Evolutionary conservation across 2,888 invertebrate species (phyloP).

Genomic region (Lycophotia porphyrea): DNA sequence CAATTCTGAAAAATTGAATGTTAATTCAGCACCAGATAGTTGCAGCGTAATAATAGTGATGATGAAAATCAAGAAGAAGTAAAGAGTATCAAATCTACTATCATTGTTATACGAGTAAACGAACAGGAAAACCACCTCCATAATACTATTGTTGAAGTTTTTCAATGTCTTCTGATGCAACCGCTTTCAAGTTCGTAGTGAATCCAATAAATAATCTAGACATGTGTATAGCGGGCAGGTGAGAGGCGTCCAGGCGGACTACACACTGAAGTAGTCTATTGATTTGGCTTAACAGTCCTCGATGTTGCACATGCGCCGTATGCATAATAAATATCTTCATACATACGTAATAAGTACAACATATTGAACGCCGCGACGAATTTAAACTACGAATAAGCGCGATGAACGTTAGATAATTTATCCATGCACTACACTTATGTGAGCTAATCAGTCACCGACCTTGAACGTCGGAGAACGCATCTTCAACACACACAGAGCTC

Average conservation of each 20-base stretch:
- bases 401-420: conserved; percentile 51
- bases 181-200: conserved; percentile 39
- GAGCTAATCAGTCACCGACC: conserved; percentile 72
- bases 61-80: conserved; percentile 10
- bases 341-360: conserved; percentile 21
- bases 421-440: conserved; percentile 53
- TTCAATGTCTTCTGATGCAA: conserved; percentile 56
- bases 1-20: conserved; percentile 36
- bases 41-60: neutral
- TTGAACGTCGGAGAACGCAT: conserved; percentile 74
- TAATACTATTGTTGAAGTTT: conserved; percentile 26
- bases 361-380: conserved; percentile 10
- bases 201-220: conserved; percentile 49
- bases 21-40: neutral
- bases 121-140: conserved; percentile 58
- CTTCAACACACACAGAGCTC: conserved; percentile 60
- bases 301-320: conserved; percentile 57
- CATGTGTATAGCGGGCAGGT: conserved; percentile 25
- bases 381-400: conserved; percentile 43
- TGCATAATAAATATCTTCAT: conserved; percentile 33
- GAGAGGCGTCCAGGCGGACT: conserved; percentile 12
- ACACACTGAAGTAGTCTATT: conserved; percentile 36
- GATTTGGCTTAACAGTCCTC: conserved; percentile 27
- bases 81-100: conserved; percentile 9
- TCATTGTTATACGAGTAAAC: conserved; percentile 20